Evolutionary conservation across 2,113 vertebrate genomes (phyloP).

Genomic region (human): DNA sequence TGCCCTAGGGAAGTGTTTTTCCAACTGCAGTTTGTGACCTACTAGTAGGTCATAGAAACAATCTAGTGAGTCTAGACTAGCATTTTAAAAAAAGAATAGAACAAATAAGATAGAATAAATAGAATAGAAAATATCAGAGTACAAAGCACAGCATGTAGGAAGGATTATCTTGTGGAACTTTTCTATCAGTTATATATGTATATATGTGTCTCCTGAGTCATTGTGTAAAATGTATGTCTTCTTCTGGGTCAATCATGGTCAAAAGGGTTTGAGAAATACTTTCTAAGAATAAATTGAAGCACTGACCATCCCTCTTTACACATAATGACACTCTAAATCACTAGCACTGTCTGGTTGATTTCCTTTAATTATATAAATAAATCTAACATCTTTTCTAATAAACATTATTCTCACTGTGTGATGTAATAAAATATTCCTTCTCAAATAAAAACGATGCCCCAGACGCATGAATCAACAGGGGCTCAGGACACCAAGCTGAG

Average conservation of each 20-base stretch:
- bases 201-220: background rate
- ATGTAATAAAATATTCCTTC: background rate
- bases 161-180: background rate
- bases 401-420: background rate
- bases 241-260: background rate
- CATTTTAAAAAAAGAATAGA: background rate
- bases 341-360: background rate
- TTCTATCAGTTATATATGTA: background rate
- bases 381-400: background rate
- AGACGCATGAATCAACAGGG: background rate
- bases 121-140: background rate
- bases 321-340: background rate
- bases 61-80: background rate
- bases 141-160: background rate
- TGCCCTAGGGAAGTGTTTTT: background rate
- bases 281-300: background rate
- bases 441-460: background rate
- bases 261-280: background rate
- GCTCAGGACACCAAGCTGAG: background rate
- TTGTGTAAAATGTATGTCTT: background rate
- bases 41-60: background rate
- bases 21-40: background rate
- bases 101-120: background rate
- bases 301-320: background rate
- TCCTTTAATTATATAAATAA: background rate